Percentiles rank a stretch among this genome's conserved stretches.
Conservation (phyloP, 92 coral and sea anemone species). For the Epizoanthus ramosus region DNA sequence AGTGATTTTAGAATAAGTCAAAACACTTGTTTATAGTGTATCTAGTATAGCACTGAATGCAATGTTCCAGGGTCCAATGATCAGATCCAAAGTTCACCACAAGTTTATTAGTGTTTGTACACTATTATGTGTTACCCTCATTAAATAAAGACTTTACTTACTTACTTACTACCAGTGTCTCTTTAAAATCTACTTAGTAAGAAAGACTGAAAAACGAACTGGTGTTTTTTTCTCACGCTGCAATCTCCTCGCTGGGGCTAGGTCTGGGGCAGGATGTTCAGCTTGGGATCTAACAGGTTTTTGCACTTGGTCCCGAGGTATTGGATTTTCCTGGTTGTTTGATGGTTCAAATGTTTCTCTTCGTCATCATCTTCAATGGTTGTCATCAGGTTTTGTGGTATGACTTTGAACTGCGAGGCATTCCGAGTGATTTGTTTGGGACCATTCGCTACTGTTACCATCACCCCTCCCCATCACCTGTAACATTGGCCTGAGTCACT, state of each 20-base stretch:
- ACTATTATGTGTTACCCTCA: no score
- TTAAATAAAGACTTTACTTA: no score
- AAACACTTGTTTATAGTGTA: neutral
- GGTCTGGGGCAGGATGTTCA: slow-evolving; percentile 16
- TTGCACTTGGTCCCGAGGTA: neutral
- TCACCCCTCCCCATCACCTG: slow-evolving; percentile 16
- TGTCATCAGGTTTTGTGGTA: slow-evolving; percentile 29
- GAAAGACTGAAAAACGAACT: slow-evolving; percentile 38
- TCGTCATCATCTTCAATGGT: slow-evolving; percentile 23
- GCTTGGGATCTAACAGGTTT: slow-evolving; percentile 15
- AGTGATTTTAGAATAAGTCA: neutral
- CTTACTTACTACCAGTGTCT: no score
- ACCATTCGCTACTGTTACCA: slow-evolving; percentile 50
- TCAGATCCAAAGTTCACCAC: slow-evolving; percentile 20
- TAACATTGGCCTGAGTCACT: no score
- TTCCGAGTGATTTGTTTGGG: slow-evolving; percentile 41
- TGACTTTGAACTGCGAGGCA: slow-evolving; percentile 47
- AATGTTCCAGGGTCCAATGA: slow-evolving; percentile 9
- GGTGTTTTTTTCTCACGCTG: slow-evolving; percentile 37
- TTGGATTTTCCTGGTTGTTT: neutral
- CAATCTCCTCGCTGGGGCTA: slow-evolving; percentile 18
- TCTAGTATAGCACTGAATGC: neutral
- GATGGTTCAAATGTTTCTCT: slow-evolving; percentile 11
- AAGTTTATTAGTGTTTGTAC: no score
- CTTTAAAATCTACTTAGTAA: slow-evolving; percentile 19